Conservation (phyloP, 2,113 vertebrate genomes). For the Zosterops hypoxanthus region DNA sequence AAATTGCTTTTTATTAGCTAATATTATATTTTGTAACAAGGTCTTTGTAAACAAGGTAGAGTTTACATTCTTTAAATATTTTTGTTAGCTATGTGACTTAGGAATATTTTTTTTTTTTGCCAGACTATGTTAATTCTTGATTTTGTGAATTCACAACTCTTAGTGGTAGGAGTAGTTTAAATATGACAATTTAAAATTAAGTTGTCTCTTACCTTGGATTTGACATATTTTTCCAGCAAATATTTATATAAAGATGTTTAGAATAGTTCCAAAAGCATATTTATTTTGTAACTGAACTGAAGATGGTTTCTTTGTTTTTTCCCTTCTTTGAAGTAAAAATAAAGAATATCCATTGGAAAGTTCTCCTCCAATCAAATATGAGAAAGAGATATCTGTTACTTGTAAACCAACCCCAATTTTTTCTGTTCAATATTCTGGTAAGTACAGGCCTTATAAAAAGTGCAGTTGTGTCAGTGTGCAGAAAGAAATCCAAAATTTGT, state of each 20-base stretch:
- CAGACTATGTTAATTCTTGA: not conserved
- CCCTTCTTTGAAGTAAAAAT: constrained; percentile 41
- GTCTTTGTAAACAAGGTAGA: not conserved
- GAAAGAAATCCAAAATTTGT: not conserved
- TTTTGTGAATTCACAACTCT: not conserved
- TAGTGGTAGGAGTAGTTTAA: not conserved
- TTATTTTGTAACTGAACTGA: not conserved
- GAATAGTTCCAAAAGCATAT: not conserved
- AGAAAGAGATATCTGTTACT: constrained; percentile 47
- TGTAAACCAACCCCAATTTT: constrained; percentile 62
- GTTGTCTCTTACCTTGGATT: not conserved
- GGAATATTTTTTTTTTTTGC: not conserved
- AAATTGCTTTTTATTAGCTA: not conserved
- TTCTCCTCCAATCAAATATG: constrained; percentile 62
- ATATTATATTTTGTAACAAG: not conserved
- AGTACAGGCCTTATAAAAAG: not conserved
- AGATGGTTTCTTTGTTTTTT: not conserved
- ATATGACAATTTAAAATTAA: not conserved
- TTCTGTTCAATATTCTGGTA: constrained; percentile 85
- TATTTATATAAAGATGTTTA: not conserved
- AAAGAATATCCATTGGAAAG: constrained; percentile 76
- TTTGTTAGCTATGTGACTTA: not conserved
- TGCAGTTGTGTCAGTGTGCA: not conserved
- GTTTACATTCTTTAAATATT: not conserved
- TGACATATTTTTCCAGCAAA: not conserved